Base-by-base conservation (phyloP, 2,797 vertebrate genomes). In the Aulostomus chinensis region DNA sequence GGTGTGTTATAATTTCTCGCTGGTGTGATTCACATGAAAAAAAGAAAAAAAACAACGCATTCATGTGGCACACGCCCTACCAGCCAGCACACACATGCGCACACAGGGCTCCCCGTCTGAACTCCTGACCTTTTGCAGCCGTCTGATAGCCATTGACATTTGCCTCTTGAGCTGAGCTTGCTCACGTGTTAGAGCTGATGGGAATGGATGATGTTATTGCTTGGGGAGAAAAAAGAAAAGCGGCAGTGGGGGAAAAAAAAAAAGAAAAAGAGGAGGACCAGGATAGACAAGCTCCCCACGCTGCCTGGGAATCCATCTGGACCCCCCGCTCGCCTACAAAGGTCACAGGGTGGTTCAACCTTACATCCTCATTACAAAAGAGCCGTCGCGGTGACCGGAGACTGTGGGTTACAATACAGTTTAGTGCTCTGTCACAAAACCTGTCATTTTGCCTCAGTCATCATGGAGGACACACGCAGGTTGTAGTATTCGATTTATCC, bases 141-240 rank as follows among this genome's bases (percentile, higher is more conserved):
- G 77, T 85, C 84, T 87, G 88, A 86, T 83, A 80, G 86, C 86
- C 86, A 78, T 80, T 90, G 87, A 88, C 86, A 89, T 91, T 90
- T 90, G 86, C 81, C 78, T 83, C 86, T 79, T 79, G 80, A 88
- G 85, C 81, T 62, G 76, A 74, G 66, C 79, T 76, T 61, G 73
- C 83, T 87, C 85, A 82, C 64, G 81, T 85, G 83, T 85, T 80
- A 56, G 79, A 69, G 73, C 70, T 81, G 86, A 88, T 85, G 73
- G 81, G 79, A 80, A 86, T 76, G 83, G 84, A 86, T 88, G 87
- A 84, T 88, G 85, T 82, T 86, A 60, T 78, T 74, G 86, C 76
- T 72, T 55, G 65, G 74, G 69, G 70, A 79, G 72, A 51, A 70
- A 72, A 78, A 68, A 18, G 4, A 2, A 6, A 9, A 7, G 15